Evolutionary conservation across 2,797 vertebrate species (phyloP).

Genomic region (Enteromius unitaeniatus): DNA sequence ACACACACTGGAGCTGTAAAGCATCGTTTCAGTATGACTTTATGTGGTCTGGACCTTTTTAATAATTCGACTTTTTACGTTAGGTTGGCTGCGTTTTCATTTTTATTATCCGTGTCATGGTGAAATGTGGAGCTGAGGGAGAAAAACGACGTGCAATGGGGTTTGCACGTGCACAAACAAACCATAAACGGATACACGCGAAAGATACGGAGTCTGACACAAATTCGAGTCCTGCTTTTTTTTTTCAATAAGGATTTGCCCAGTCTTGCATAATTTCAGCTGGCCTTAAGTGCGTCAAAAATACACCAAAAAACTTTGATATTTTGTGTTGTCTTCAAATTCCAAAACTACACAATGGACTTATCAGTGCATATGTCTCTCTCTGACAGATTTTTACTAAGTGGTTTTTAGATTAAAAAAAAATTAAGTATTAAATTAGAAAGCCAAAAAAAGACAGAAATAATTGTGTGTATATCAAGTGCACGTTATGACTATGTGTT

Average conservation of each 20-base stretch:
- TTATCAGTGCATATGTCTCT: background rate
- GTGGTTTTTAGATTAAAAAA: background rate
- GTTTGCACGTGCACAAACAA: constrained; percentile 37
- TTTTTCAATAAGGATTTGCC: background rate
- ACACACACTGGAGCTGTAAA: constrained; percentile 20
- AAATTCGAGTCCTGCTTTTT: constrained; percentile 6
- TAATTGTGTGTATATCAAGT: background rate
- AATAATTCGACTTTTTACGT: constrained; percentile 28
- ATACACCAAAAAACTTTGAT: background rate
- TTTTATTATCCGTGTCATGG: constrained; percentile 32
- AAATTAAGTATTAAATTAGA: background rate
- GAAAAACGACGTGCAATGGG: constrained; percentile 4
- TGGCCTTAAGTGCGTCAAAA: background rate
- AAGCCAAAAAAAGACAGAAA: background rate
- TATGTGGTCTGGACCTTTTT: constrained; percentile 32
- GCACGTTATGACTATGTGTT: constrained; percentile 35
- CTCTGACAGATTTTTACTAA: background rate
- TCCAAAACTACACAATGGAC: background rate
- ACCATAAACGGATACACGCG: constrained; percentile 29
- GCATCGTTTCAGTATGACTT: constrained; percentile 44
- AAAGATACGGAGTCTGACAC: background rate
- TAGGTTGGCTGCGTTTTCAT: constrained; percentile 29
- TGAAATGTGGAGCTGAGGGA: constrained; percentile 11
- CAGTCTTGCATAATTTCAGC: background rate
- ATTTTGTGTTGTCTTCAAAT: background rate